Conservation (phyloP, 2,888 invertebrate genomes). For the Drosophila formosana region DNA sequence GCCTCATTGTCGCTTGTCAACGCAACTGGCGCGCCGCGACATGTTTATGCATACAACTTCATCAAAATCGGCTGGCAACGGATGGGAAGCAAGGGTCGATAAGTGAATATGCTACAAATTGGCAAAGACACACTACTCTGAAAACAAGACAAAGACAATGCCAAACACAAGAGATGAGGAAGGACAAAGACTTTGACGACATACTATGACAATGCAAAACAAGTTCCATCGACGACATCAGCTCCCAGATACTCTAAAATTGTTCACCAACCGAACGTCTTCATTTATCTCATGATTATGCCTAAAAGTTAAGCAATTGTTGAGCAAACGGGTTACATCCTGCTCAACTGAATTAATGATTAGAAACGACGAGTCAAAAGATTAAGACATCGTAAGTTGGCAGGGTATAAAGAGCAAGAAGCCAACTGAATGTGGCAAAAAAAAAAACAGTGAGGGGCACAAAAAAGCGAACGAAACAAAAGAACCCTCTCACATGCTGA, state of each 20-base stretch:
- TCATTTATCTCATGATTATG: not conserved
- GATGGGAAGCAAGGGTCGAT: constrained; percentile 41
- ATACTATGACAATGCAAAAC: constrained; percentile 58
- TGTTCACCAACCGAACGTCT: not conserved
- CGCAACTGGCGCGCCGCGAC: constrained; percentile 74
- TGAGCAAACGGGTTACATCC: not conserved
- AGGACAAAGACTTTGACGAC: constrained; percentile 50
- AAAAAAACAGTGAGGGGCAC: constrained; percentile 14
- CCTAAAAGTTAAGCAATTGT: not conserved
- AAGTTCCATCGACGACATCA: constrained; percentile 12
- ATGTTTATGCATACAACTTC: constrained; percentile 80
- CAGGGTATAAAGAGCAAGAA: constrained; percentile 49
- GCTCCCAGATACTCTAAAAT: constrained; percentile 24
- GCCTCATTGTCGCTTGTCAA: constrained; percentile 77
- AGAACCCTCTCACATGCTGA: constrained; percentile 37
- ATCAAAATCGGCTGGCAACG: constrained; percentile 69
- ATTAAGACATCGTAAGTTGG: constrained; percentile 35
- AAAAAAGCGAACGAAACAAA: constrained; percentile 44
- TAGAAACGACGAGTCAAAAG: constrained; percentile 19
- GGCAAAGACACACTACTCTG: constrained; percentile 36
- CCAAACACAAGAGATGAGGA: constrained; percentile 22
- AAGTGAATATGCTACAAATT: constrained; percentile 73
- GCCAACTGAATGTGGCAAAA: too few species aligned
- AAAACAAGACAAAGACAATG: constrained; percentile 37
- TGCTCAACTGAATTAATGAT: constrained; percentile 9